Percentiles rank a stretch among this genome's conserved stretches.
Conservation (phyloP, 2,888 invertebrate species). For the Caenorhabditis plicata region DNA sequence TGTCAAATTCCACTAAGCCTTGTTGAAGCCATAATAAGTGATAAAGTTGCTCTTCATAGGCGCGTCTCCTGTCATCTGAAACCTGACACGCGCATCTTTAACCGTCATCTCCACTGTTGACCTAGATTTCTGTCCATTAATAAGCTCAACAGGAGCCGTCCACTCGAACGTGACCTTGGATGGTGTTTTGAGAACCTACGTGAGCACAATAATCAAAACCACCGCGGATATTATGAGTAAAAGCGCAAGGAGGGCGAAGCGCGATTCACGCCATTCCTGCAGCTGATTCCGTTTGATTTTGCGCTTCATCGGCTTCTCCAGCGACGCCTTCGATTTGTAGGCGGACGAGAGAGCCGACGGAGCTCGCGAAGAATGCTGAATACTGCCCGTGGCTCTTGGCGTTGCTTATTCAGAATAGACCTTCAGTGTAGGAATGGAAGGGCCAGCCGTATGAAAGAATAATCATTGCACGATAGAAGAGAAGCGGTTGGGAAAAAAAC, state of each 20-base stretch:
- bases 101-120: slow-evolving; percentile 15
- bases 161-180: slow-evolving; percentile 19
- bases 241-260: too few relatives aligned
- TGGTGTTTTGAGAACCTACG: slow-evolving; percentile 42
- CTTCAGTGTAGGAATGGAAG: slow-evolving; percentile 18
- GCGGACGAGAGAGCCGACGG: too few relatives aligned
- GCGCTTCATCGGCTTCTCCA: background rate
- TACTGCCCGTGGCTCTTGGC: slow-evolving; percentile 25
- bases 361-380: slow-evolving; percentile 12
- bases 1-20: slow-evolving; percentile 26
- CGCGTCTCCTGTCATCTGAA: slow-evolving; percentile 39
- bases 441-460: slow-evolving; percentile 20
- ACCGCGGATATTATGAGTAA: slow-evolving; percentile 39
- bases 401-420: slow-evolving; percentile 20
- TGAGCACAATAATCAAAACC: slow-evolving; percentile 49
- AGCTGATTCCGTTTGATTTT: slow-evolving; percentile 28
- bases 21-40: slow-evolving; percentile 58
- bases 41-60: slow-evolving; percentile 62
- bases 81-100: slow-evolving; percentile 16
- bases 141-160: slow-evolving; percentile 15
- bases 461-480: too few relatives aligned
- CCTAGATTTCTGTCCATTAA: slow-evolving; percentile 22
- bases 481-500: too few relatives aligned
- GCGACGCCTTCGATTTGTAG: too few relatives aligned
- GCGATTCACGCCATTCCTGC: slow-evolving; percentile 26